Base-by-base conservation (phyloP, 2,113 vertebrate genomes). In the Scopus umbretta region DNA sequence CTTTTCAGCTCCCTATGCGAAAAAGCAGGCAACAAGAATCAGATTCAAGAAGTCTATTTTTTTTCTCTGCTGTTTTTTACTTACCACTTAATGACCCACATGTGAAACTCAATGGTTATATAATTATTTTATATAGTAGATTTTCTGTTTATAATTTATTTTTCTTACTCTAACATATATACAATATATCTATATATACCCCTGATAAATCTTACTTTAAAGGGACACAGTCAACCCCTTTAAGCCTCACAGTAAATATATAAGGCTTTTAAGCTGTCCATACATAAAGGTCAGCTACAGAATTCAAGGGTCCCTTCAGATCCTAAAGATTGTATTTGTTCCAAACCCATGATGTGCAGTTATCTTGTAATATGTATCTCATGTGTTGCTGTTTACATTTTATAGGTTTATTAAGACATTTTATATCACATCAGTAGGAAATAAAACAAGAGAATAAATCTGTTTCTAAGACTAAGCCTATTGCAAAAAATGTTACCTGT, bases 181-280 rank as follows among this genome's bases (percentile, higher is more conserved):
- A 98, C 98, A 98, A 98, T 98, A 98, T 98, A 98, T 97, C 98
- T 98, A 98, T 98, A 98, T 97, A 98, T 98, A 98, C 97, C 98
- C 97, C 98, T 98, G 97, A 98, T 96, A 98, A 97, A 97, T 97
- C 96, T 97, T 98, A 97, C 96, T 97, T 97, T 97, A 96, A 98
- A 98, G 96, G 95, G 97, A 98, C 98, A 98, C 97, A 84, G 89
- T 96, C 90, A 96, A 96, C 94, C 95, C 88, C 91, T 96, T 97
- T 95, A 96, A 97, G 96, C 97, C 97, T 97, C 95, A 91, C 62
- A 95, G 93, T 97, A 94, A 97, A 80, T 82, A 79, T 14, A 86
- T 86, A 97, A 97, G 96, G 94, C 97, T 96, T 96, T 91, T 86
- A 88, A 94, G 86, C 92, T 92, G 85, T 89, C 90, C 73, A 16